A percentile compares a stretch with the other conserved stretches of the same genome.
Conservation (phyloP, 2,797 vertebrate species). For the Knipowitschia caucasica region DNA sequence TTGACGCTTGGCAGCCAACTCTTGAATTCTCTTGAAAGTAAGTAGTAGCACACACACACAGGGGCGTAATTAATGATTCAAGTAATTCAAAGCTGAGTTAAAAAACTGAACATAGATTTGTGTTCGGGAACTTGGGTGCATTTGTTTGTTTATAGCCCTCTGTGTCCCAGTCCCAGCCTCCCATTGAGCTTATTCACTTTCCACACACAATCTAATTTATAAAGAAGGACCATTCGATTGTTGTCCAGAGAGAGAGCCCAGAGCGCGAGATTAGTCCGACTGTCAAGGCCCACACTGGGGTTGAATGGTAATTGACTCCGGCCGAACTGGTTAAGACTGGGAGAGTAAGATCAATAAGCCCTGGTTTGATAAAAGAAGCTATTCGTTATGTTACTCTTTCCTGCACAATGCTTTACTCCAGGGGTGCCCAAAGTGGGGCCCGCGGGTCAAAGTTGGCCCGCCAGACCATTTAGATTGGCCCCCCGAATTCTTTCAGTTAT, state of each 20-base stretch:
- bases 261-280: constrained; percentile 28
- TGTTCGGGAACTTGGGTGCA: constrained; percentile 8
- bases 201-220: constrained; percentile 21
- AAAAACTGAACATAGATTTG: not conserved
- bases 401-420: too few species aligned
- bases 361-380: constrained; percentile 35
- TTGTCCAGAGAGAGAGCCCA: constrained; percentile 7
- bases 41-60: too few species aligned
- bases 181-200: constrained; percentile 21
- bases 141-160: not conserved
- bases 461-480: too few species aligned
- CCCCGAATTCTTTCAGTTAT: too few species aligned
- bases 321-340: constrained; percentile 9
- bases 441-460: too few species aligned
- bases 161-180: constrained; percentile 5
- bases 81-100: too few species aligned
- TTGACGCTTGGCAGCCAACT: too few species aligned
- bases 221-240: constrained; percentile 24
- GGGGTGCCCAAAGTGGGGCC: too few species aligned
- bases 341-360: constrained; percentile 42
- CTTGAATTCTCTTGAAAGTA: too few species aligned
- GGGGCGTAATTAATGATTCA: too few species aligned
- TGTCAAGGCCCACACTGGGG: constrained; percentile 19
- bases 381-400: constrained; percentile 34
- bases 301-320: constrained; percentile 46